Conservation (phyloP, 1,140 invertebrate genomes). For the Drosophila yakuba region DNA sequence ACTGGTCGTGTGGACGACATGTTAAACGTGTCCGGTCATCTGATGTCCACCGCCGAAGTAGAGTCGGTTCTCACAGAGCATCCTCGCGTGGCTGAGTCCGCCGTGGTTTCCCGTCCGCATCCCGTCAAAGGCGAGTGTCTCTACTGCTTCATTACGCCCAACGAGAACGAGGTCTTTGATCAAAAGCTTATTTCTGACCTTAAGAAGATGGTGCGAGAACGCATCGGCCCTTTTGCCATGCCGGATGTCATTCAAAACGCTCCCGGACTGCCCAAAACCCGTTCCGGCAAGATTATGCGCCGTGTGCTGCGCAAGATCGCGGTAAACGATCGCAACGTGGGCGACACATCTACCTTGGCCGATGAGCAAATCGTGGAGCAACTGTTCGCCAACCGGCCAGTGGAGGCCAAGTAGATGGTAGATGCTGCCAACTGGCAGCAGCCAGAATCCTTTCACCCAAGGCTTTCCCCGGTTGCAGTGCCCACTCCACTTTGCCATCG, state of each 20-base stretch:
- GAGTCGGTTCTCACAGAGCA: constrained; percentile 96
- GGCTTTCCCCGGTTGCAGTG: constrained; percentile 23
- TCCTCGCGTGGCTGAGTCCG: constrained; percentile 93
- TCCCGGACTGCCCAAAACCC: constrained; percentile 96
- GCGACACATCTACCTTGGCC: constrained; percentile 96
- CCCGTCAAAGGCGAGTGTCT: constrained; percentile 97
- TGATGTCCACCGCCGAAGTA: constrained; percentile 98
- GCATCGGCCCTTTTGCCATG: constrained; percentile 98
- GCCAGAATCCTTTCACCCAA: constrained; percentile 4
- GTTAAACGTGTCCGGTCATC: constrained; percentile 98
- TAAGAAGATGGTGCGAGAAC: constrained; percentile 93
- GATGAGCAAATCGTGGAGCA: constrained; percentile 93
- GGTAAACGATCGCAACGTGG: constrained; percentile 93
- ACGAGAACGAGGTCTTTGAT: constrained; percentile 90
- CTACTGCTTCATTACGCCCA: constrained; percentile 97
- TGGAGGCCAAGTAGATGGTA: constrained; percentile 76
- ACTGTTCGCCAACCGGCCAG: constrained; percentile 90
- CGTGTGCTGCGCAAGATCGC: constrained; percentile 97
- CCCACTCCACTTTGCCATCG: constrained; percentile 42
- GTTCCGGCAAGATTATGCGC: constrained; percentile 99
- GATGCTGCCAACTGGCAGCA: neutral
- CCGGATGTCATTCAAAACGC: constrained; percentile 97
- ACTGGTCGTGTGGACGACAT: constrained; percentile 99
- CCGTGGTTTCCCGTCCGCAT: constrained; percentile 97
- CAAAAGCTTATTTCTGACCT: constrained; percentile 90